Percentiles rank a stretch among this genome's conserved stretches.
Evolutionary conservation across 2,797 vertebrate species (phyloP).

Genomic region (Sebastes taczanowskii): DNA sequence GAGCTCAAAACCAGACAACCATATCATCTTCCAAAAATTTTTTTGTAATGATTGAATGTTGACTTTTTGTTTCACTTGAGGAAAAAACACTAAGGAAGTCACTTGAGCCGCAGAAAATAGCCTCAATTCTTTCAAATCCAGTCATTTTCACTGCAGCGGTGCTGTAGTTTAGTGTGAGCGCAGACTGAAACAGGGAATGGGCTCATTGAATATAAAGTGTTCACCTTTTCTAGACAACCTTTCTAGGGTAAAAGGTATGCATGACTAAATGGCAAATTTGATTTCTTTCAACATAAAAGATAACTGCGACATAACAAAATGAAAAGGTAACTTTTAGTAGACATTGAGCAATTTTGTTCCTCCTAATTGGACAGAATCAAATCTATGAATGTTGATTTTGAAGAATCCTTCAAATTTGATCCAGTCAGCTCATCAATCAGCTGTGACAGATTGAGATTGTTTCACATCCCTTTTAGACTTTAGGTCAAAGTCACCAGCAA

Average conservation of each 20-base stretch:
- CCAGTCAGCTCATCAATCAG: background rate
- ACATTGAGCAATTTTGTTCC: background rate
- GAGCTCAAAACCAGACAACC: background rate
- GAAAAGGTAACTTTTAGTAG: background rate
- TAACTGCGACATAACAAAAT: background rate
- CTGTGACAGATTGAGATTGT: background rate
- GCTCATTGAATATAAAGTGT: too few species aligned
- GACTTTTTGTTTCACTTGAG: background rate
- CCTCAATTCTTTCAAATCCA: background rate
- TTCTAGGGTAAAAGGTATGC: background rate
- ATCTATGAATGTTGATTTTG: background rate
- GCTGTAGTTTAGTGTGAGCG: background rate
- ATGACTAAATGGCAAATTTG: background rate
- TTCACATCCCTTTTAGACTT: too few species aligned
- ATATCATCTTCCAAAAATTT: rapidly evolving
- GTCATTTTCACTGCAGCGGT: background rate
- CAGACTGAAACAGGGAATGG: background rate
- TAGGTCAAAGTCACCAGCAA: background rate
- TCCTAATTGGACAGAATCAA: background rate
- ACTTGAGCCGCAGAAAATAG: background rate
- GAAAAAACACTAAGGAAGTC: background rate
- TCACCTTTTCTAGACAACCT: background rate
- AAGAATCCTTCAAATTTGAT: background rate
- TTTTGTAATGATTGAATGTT: background rate
- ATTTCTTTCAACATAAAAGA: background rate